Evolutionary conservation across 2,113 vertebrate genomes (phyloP).

Genomic region (Mesembrinibis cayennensis): DNA sequence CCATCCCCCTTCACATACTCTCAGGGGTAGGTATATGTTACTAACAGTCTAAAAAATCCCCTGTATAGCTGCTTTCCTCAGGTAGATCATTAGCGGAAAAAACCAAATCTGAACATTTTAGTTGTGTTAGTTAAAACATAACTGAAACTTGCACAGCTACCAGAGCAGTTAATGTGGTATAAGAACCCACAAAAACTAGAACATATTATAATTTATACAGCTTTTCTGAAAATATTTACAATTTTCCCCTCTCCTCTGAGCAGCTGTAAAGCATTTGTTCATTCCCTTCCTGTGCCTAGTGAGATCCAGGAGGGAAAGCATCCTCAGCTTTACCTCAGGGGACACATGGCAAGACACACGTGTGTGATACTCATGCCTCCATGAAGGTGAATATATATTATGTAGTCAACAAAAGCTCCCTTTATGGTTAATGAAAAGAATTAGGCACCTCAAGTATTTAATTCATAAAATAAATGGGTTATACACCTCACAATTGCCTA

Average conservation of each 20-base stretch:
- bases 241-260: neutral
- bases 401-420: neutral
- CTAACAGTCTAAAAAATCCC: neutral
- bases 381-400: neutral
- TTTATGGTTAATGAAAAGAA: neutral
- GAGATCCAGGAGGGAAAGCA: neutral
- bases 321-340: neutral
- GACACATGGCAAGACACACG: neutral
- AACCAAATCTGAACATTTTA: neutral
- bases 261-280: neutral
- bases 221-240: conserved; percentile 4
- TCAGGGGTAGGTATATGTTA: neutral
- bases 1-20: neutral
- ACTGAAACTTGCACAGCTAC: neutral
- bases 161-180: neutral
- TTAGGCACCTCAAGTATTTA: neutral
- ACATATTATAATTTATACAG: neutral
- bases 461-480: neutral
- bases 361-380: neutral
- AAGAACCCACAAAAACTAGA: neutral
- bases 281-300: neutral
- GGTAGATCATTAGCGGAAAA: neutral
- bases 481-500: neutral
- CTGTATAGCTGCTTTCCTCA: neutral
- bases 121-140: neutral